Percentiles rank a stretch among this genome's conserved stretches.
Evolutionary conservation across 2,113 vertebrate species (phyloP).

Genomic region (Muntiacus reevesi): DNA sequence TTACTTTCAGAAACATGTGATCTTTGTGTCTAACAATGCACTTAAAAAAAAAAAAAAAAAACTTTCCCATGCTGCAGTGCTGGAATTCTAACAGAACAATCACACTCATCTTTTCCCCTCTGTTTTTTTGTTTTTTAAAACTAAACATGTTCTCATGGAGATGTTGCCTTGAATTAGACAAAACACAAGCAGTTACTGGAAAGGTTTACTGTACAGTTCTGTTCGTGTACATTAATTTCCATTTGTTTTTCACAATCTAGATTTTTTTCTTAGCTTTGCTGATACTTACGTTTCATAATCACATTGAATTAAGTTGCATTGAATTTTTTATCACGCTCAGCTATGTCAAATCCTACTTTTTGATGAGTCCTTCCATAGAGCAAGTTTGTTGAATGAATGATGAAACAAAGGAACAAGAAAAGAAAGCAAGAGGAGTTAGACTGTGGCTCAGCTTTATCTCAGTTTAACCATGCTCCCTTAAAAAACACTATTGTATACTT

Average conservation of each 20-base stretch:
- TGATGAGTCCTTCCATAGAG: background rate
- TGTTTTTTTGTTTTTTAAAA: background rate
- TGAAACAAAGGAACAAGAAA: background rate
- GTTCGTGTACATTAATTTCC: background rate
- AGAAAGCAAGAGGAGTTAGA: background rate
- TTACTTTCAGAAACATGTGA: constrained; percentile 51
- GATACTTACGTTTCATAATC: background rate
- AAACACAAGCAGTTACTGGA: constrained; percentile 9
- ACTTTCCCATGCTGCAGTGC: background rate
- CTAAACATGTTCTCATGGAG: constrained; percentile 18
- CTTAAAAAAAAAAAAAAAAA: constrained; percentile 12
- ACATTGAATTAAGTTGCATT: background rate
- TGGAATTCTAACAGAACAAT: background rate
- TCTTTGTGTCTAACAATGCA: constrained; percentile 51
- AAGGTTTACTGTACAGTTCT: background rate
- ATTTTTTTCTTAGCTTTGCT: background rate
- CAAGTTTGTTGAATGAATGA: background rate
- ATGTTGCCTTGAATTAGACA: background rate
- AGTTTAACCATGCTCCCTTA: background rate
- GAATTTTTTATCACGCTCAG: background rate
- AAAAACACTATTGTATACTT: background rate
- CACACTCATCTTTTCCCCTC: background rate
- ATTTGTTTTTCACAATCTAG: background rate
- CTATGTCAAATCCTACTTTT: background rate
- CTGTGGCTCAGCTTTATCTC: background rate